Conservation (phyloP, 2,797 vertebrate genomes). For the Poecilia velifera region DNA sequence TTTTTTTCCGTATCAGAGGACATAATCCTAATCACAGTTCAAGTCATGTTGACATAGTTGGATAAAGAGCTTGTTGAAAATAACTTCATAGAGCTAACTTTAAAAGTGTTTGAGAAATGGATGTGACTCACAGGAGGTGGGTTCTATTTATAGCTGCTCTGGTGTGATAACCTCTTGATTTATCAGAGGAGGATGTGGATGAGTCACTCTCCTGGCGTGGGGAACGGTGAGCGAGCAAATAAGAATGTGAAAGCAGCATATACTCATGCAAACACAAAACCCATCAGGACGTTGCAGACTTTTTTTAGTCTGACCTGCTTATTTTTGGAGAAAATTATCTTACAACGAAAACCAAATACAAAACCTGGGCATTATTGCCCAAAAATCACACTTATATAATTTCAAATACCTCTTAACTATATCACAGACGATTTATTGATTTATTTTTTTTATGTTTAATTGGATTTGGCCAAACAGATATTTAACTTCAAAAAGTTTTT, state of each 20-base stretch:
- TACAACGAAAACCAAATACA: neutral
- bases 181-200: constrained; percentile 75
- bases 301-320: constrained; percentile 12
- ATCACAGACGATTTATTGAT: no score
- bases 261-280: constrained; percentile 1
- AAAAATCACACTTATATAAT: no score
- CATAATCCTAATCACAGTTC: constrained; percentile 17
- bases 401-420: no score
- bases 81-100: constrained; percentile 52
- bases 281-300: neutral
- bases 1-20: constrained; percentile 15
- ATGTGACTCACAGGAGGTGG: constrained; percentile 59
- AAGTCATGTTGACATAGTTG: constrained; percentile 27
- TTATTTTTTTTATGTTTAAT: no score
- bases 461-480: no score
- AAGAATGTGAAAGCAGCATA: constrained; percentile 22
- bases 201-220: constrained; percentile 71
- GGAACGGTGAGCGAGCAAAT: constrained; percentile 51
- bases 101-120: constrained; percentile 69
- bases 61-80: constrained; percentile 57
- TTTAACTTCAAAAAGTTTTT: no score
- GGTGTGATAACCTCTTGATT: constrained; percentile 78
- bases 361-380: no score
- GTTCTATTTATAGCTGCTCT: constrained; percentile 75
- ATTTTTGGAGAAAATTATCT: constrained; percentile 10